Conservation (phyloP, 2,888 invertebrate genomes). For the Patella depressa region DNA sequence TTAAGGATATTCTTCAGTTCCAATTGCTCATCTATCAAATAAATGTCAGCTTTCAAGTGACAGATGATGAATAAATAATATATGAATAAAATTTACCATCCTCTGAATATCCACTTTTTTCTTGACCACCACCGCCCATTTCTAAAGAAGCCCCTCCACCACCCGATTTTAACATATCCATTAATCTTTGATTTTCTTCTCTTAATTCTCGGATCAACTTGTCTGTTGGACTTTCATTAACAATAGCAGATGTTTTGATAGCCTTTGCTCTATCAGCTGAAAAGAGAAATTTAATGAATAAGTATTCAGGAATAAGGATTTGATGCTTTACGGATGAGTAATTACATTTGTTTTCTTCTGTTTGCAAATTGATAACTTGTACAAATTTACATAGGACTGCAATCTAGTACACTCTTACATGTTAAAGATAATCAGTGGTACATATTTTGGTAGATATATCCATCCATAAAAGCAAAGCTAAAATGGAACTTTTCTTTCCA, state of each 20-base stretch:
- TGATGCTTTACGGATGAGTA: background rate
- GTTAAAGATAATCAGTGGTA: no score
- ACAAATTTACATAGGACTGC: background rate
- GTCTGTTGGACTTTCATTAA: constrained; percentile 69
- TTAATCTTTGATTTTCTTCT: constrained; percentile 64
- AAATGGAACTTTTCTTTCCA: no score
- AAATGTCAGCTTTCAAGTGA: no score
- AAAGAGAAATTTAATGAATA: background rate
- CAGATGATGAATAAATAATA: no score
- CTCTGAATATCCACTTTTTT: constrained; percentile 1
- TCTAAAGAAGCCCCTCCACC: constrained; percentile 41
- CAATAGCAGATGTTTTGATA: constrained; percentile 66
- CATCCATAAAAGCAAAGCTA: no score
- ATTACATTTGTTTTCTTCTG: background rate
- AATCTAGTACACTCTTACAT: no score
- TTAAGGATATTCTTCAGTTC: no score
- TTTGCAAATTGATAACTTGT: background rate
- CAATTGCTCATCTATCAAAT: no score
- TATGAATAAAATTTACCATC: no score
- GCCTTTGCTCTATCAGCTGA: constrained; percentile 68
- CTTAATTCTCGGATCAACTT: constrained; percentile 66
- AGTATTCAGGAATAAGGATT: no score
- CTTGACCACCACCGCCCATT: constrained; percentile 33
- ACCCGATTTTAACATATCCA: constrained; percentile 62
- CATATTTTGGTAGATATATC: no score